These are phyloP conservation scores for Paragorgia papillata DNA, from an alignment of 92 coral and sea anemone species.

Conservation along the genomic window DNA sequence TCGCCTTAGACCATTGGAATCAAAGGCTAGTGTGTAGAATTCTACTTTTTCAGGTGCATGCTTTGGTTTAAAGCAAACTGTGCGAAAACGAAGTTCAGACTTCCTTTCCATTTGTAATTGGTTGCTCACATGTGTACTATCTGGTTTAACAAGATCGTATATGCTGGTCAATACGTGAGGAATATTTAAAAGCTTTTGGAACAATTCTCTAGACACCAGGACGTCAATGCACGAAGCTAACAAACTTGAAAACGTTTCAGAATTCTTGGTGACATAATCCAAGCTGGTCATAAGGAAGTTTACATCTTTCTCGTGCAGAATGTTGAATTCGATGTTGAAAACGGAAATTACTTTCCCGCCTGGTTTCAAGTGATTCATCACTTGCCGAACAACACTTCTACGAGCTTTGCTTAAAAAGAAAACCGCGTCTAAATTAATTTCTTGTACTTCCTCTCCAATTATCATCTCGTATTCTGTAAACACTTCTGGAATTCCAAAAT, in stretches of 20 bases:
- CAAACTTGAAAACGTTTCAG: too few relatives aligned
- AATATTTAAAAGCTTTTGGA: constrained; percentile 22
- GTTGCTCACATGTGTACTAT: neutral
- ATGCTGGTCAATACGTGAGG: constrained; percentile 48
- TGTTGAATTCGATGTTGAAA: constrained; percentile 11
- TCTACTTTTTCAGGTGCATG: neutral
- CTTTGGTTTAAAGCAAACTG: neutral
- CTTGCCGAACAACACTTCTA: constrained; percentile 31
- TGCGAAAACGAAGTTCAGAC: neutral
- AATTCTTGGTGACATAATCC: too few relatives aligned
- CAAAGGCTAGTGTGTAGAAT: constrained; percentile 7
- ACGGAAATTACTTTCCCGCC: constrained; percentile 56
- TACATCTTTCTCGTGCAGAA: too few relatives aligned
- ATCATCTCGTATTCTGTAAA: constrained; percentile 3
- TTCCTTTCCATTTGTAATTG: neutral
- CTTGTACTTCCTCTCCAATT: neutral
- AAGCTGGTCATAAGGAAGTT: too few relatives aligned
- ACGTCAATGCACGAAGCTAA: too few relatives aligned
- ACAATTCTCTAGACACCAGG: too few relatives aligned
- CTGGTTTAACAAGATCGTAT: too few relatives aligned
- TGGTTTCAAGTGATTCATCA: constrained; percentile 51
- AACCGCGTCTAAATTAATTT: constrained; percentile 8
- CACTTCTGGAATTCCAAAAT: constrained; percentile 1
- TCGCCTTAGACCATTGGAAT: constrained; percentile 52
- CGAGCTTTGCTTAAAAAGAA: constrained; percentile 52